Evolutionary conservation across 2,797 vertebrate species (phyloP).

Genomic region (Heterohyrax brucei): DNA sequence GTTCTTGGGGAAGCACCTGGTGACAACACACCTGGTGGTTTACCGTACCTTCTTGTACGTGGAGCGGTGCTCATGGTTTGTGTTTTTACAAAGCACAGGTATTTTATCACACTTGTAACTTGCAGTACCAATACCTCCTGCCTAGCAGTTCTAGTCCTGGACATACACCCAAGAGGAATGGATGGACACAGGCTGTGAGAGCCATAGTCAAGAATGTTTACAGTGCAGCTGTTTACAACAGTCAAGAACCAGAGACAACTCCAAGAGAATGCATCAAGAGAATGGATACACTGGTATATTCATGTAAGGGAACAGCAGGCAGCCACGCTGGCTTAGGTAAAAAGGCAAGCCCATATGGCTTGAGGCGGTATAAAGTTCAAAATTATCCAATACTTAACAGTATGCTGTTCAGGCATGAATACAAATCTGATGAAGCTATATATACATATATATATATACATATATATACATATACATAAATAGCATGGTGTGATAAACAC

Average conservation of each 20-base stretch:
- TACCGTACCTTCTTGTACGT: not conserved
- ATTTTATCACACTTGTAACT: slow-evolving; percentile 16
- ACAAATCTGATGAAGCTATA: not conserved
- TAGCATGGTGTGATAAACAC: not conserved
- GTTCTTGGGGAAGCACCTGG: not conserved
- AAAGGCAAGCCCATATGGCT: not conserved
- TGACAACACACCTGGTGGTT: accelerated
- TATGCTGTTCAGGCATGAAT: not conserved
- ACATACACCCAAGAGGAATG: not conserved
- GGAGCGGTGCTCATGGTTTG: not conserved
- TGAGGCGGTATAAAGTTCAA: not conserved
- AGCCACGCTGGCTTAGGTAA: not conserved
- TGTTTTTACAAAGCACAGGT: slow-evolving; percentile 11
- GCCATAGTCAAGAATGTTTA: not conserved
- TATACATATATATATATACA: too few relatives aligned
- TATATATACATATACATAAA: too few relatives aligned
- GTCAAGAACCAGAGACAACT: slow-evolving; percentile 6
- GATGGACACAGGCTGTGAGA: not conserved
- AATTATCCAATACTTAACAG: not conserved
- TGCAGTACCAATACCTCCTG: not conserved
- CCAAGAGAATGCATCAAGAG: not conserved
- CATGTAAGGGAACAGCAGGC: not conserved
- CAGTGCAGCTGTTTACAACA: not conserved
- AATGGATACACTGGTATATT: too few relatives aligned
- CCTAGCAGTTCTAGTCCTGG: not conserved